Conservation (phyloP, 2,797 vertebrate genomes). For the Carapus acus region DNA sequence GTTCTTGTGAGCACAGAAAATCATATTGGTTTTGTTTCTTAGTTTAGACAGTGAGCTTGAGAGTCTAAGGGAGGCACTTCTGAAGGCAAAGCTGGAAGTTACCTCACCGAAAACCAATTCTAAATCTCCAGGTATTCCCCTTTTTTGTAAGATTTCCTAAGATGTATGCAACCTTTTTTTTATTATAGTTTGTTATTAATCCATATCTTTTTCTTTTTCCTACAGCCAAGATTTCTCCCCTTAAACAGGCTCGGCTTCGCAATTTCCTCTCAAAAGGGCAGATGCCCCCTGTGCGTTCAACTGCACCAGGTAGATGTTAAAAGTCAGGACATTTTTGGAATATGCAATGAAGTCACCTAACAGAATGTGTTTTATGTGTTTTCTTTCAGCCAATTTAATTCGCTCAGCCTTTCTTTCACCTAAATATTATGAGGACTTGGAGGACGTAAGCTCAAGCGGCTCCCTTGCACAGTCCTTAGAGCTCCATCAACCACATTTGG, state of each 20-base stretch:
- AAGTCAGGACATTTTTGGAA: not conserved
- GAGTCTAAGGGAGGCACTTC: conserved; percentile 78
- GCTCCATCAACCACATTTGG: conserved; percentile 67
- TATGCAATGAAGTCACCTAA: not conserved
- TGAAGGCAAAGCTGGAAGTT: conserved; percentile 83
- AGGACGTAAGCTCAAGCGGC: conserved; percentile 86
- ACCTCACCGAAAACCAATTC: conserved; percentile 61
- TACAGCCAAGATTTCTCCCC: conserved; percentile 82
- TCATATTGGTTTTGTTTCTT: not conserved
- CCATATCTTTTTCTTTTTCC: not conserved
- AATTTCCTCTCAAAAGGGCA: conserved; percentile 94
- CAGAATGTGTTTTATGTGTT: not conserved
- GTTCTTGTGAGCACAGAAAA: not conserved
- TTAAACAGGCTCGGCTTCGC: conserved; percentile 87
- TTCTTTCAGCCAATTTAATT: conserved; percentile 79
- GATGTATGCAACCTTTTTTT: too few relatives aligned
- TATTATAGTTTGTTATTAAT: not conserved
- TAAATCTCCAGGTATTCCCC: conserved; percentile 74
- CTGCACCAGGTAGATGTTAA: conserved; percentile 86
- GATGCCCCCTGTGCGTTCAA: conserved; percentile 87
- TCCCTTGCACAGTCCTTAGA: conserved; percentile 83
- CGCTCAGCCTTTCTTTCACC: conserved; percentile 92
- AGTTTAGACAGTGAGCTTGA: conserved; percentile 90
- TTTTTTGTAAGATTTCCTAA: too few relatives aligned
- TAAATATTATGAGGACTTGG: conserved; percentile 88